A percentile compares a stretch with the other conserved stretches of the same genome.
Conservation (phyloP, 1,140 invertebrate species). For the Gonatopus flavifemur region DNA sequence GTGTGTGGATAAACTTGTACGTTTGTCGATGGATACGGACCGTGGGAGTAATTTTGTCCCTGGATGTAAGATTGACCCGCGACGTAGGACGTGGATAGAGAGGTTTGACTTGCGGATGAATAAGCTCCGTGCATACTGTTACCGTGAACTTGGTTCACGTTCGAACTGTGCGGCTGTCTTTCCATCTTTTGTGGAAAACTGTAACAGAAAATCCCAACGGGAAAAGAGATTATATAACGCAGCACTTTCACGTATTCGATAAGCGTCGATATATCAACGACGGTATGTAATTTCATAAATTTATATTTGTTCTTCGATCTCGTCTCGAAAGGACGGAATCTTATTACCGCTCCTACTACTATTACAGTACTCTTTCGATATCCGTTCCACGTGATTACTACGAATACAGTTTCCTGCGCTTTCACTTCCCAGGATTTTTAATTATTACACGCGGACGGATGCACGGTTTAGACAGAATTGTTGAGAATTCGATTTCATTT, state of each 20-base stretch:
- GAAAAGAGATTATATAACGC: too few species aligned
- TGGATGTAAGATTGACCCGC: constrained; percentile 59
- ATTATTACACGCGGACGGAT: too few species aligned
- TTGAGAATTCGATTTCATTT: too few species aligned
- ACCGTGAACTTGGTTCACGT: constrained; percentile 42
- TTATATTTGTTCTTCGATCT: too few species aligned
- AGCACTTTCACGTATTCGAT: too few species aligned
- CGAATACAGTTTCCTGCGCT: constrained; percentile 47
- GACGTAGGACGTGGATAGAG: constrained; percentile 53
- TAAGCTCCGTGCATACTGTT: constrained; percentile 47
- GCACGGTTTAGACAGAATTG: too few species aligned
- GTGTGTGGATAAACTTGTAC: constrained; percentile 53
- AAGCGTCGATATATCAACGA: too few species aligned
- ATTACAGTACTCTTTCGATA: too few species aligned
- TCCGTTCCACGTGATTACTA: constrained; percentile 43
- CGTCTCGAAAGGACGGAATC: too few species aligned
- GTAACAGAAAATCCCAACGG: constrained; percentile 33
- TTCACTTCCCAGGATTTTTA: constrained; percentile 1
- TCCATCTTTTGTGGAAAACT: constrained; percentile 65
- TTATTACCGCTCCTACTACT: too few species aligned
- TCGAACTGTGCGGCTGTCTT: constrained; percentile 45
- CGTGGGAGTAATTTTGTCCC: constrained; percentile 58
- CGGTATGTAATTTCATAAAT: too few species aligned
- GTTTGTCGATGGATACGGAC: constrained; percentile 41
- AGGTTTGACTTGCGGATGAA: constrained; percentile 48